A percentile compares a stretch with the other conserved stretches of the same genome.
These are phyloP conservation scores for Pogonocichla stellata DNA, from an alignment of 2,113 vertebrate species.

Conservation along the genomic window DNA sequence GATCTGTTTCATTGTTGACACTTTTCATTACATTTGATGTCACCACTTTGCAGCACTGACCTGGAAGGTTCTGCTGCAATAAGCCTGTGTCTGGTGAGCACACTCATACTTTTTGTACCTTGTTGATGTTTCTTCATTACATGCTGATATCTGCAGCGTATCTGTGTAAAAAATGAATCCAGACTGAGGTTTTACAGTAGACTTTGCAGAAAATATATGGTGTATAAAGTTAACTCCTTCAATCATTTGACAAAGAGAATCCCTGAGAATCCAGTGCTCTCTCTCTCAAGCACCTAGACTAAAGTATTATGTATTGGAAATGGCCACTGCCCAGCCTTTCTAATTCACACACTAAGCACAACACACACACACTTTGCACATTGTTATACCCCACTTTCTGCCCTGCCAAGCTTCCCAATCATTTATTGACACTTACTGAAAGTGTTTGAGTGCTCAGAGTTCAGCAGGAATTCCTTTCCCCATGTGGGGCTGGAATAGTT, in stretches of 20 bases:
- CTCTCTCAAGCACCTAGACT: not conserved
- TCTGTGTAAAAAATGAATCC: not conserved
- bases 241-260: not conserved
- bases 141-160: not conserved
- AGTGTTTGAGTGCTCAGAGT: not conserved
- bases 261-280: not conserved
- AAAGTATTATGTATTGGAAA: not conserved
- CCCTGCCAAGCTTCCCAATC: not conserved
- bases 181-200: not conserved
- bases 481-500: not conserved
- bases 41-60: not conserved
- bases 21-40: not conserved
- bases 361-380: not conserved
- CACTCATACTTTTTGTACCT: not conserved
- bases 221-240: not conserved
- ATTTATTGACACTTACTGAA: not conserved
- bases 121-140: not conserved
- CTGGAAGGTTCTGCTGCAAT: not conserved
- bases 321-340: not conserved
- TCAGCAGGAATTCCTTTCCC: not conserved
- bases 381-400: fast-evolving
- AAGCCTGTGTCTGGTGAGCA: not conserved
- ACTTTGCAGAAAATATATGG: not conserved
- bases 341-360: not conserved
- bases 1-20: not conserved